phyloP scores from a whole-genome alignment of 1,140 invertebrate genomes.

The Euschistus heros region DNA sequence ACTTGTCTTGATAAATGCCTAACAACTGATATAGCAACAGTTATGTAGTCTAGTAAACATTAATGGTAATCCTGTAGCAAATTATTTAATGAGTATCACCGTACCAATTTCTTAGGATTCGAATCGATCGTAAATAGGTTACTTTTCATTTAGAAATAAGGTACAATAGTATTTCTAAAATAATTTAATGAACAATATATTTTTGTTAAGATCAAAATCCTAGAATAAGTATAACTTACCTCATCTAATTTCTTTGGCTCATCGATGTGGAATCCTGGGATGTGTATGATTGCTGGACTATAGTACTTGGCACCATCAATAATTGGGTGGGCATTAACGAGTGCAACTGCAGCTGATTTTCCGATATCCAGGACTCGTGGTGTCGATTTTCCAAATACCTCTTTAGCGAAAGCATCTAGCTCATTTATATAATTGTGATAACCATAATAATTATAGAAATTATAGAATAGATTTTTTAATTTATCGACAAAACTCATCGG shows the following conservation, averaged over 20 bases:
- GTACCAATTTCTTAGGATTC: too few relatives aligned
- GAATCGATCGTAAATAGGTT: too few relatives aligned
- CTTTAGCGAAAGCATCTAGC: slow-evolving; percentile 35
- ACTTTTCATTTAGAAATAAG: too few relatives aligned
- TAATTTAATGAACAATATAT: too few relatives aligned
- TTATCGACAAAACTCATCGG: slow-evolving; percentile 45
- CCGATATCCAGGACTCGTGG: slow-evolving; percentile 39
- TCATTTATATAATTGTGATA: neutral
- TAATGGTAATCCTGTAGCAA: too few relatives aligned
- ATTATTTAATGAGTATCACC: too few relatives aligned
- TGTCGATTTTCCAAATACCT: slow-evolving; percentile 36
- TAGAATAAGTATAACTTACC: too few relatives aligned
- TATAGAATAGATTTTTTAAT: slow-evolving; percentile 37
- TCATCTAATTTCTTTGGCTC: slow-evolving; percentile 27
- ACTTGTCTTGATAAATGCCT: too few relatives aligned
- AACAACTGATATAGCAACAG: too few relatives aligned
- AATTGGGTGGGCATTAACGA: slow-evolving; percentile 45
- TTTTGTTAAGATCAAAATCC: too few relatives aligned
- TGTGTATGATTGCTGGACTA: slow-evolving; percentile 41
- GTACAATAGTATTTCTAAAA: too few relatives aligned
- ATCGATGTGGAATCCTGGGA: slow-evolving; percentile 45
- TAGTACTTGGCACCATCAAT: slow-evolving; percentile 39
- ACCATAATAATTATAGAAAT: neutral
- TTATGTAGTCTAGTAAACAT: too few relatives aligned
- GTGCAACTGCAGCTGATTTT: slow-evolving; percentile 38